phyloP scores from a whole-genome alignment of 2,113 vertebrate genomes.

The Phalacrocorax carbo region DNA sequence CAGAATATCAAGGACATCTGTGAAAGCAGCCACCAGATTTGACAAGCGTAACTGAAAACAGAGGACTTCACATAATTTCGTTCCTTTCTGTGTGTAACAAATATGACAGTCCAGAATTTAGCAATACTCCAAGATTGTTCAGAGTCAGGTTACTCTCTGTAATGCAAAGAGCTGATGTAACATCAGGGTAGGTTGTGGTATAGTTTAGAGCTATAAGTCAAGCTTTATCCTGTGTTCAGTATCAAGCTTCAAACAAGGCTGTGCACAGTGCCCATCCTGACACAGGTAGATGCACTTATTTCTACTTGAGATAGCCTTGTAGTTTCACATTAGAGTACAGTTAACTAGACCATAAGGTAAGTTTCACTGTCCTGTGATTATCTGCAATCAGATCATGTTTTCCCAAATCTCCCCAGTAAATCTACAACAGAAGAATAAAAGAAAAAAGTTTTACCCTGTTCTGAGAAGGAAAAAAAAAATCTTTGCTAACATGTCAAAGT shows the following conservation, averaged over 20 bases:
- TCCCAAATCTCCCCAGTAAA: background rate
- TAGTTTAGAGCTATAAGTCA: background rate
- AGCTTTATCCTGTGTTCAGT: background rate
- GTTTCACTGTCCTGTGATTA: background rate
- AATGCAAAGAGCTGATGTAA: background rate
- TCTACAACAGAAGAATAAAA: background rate
- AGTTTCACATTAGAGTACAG: background rate
- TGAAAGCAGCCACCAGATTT: background rate
- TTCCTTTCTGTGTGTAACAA: background rate
- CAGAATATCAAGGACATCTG: background rate
- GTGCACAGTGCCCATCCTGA: background rate
- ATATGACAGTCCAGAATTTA: background rate
- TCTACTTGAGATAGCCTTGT: background rate
- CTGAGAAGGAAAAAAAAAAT: background rate
- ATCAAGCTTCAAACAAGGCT: background rate
- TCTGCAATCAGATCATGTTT: background rate
- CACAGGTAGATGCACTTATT: background rate
- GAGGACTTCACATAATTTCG: background rate
- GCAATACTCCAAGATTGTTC: background rate
- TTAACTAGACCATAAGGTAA: background rate
- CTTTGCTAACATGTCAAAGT: background rate
- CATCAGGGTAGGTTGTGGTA: background rate
- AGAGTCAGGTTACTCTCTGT: too few relatives aligned
- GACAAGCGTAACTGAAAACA: background rate
- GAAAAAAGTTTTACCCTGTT: background rate